Conservation (phyloP, 2,888 invertebrate species). For the Eilema sororculum region DNA sequence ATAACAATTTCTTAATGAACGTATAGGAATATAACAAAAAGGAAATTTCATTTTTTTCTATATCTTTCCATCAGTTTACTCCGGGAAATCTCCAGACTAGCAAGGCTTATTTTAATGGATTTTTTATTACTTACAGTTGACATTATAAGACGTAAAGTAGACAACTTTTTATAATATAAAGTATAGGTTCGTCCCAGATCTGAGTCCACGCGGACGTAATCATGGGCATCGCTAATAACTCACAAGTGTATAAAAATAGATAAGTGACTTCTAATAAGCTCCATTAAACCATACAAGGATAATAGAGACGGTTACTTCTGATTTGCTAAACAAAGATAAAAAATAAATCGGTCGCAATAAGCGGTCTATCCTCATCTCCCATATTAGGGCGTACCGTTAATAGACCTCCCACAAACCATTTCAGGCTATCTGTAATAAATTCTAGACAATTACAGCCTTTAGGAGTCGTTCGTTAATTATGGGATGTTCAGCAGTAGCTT, state of each 20-base stretch:
- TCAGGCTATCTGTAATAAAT: slow-evolving; percentile 25
- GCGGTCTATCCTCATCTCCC: slow-evolving; percentile 63
- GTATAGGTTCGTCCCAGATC: too few relatives aligned
- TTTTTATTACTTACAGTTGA: too few relatives aligned
- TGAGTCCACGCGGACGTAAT: too few relatives aligned
- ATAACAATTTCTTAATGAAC: too few relatives aligned
- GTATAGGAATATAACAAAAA: too few relatives aligned
- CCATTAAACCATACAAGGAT: slow-evolving; percentile 18
- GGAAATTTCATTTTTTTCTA: too few relatives aligned
- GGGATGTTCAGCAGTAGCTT: not conserved
- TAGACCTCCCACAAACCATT: slow-evolving; percentile 33
- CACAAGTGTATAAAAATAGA: not conserved
- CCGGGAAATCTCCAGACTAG: too few relatives aligned
- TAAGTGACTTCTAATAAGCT: not conserved
- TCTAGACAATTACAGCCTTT: slow-evolving; percentile 34
- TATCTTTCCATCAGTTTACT: too few relatives aligned
- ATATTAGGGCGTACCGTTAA: slow-evolving; percentile 71
- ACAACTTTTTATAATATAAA: too few relatives aligned
- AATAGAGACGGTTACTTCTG: not conserved
- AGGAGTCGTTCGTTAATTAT: not conserved
- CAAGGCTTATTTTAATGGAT: too few relatives aligned
- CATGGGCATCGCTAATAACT: too few relatives aligned
- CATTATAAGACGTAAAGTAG: too few relatives aligned
- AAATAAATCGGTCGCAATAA: slow-evolving; percentile 41
- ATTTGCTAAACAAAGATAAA: slow-evolving; percentile 39